Base-by-base conservation (phyloP, 2,797 vertebrate genomes). In the Clamator glandarius region DNA sequence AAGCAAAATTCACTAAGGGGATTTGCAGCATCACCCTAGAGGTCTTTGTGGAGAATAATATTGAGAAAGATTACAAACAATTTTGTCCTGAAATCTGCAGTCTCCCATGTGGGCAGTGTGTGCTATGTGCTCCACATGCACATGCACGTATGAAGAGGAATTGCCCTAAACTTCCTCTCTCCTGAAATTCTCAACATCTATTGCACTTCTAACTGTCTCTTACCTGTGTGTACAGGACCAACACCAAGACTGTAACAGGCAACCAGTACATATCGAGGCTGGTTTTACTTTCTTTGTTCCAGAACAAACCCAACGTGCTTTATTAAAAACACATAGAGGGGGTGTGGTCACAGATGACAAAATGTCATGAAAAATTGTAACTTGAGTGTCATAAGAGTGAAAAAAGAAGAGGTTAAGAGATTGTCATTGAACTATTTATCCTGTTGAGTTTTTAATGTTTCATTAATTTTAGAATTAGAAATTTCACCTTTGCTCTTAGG, bases 1-100 rank as follows among this genome's bases (percentile, higher is more conserved):
- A 93, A 94, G 88, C 75, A 93, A 89, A 89, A 89, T 87, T 85
- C 89, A 11, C 72, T 74, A 35, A 87, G 58, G 64, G 58, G 70
- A 92, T 89, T 87, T 81, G 51, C 23, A 36, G n/a, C 21, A 54
- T 90, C 29, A 74, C 54, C 26, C 39, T 1, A 4, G 64, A 89
- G 75, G 75, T 57, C 80, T 90, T 82, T 87, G 23, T 8, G 17
- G 80, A 84, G 74, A 88, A 90, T 52, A 81, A 67, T 75, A 78
- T 25, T 84, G 84, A 90, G 70, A 51, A 5, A 39, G 36, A 50
- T 87, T 54, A 80, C 0, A 1, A 83, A 92, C 92, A 85, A 63
- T 63, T 41, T 11, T 78, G 70, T 24, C 66, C 55, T 92, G 82
- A 87, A 36, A 84, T 91, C 36, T 92, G 51, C 70, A 92, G 74